These are phyloP conservation scores for Montifringilla adamsi DNA, from an alignment of 2,113 vertebrate genomes.

Conservation along the genomic window DNA sequence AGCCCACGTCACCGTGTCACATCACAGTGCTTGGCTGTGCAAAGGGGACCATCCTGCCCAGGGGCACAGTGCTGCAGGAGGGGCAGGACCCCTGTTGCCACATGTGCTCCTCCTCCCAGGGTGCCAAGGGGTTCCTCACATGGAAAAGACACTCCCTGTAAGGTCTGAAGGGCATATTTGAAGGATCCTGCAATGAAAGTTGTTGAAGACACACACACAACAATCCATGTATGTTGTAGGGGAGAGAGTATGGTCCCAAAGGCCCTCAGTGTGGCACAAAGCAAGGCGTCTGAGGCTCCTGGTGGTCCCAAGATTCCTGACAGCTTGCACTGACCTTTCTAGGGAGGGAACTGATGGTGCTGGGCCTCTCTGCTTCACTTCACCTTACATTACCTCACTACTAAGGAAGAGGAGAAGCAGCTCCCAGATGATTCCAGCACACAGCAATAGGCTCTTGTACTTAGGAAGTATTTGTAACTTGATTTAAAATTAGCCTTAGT, in stretches of 20 bases:
- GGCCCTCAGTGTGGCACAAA: neutral
- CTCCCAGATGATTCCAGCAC: neutral
- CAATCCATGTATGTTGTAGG: neutral
- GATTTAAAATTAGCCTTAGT: slow-evolving; percentile 33
- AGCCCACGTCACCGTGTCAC: accelerated
- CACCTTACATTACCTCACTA: neutral
- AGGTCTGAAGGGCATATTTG: neutral
- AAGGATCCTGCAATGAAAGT: neutral
- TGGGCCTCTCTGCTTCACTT: neutral
- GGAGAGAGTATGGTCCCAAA: neutral
- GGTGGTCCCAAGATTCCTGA: neutral
- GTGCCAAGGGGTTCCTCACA: neutral
- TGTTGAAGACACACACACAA: neutral
- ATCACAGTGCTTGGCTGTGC: neutral
- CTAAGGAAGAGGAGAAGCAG: neutral
- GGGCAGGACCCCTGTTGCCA: neutral
- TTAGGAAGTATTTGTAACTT: slow-evolving; percentile 37
- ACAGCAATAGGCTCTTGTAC: neutral
- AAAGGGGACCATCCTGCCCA: accelerated
- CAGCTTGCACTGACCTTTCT: neutral
- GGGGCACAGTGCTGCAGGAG: accelerated
- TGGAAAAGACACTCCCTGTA: neutral
- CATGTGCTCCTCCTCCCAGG: neutral
- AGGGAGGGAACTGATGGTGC: accelerated
- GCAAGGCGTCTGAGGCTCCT: neutral